Evolutionary conservation across 1,140 invertebrate genomes (phyloP).

Genomic region (Brachionus plicatilis): DNA sequence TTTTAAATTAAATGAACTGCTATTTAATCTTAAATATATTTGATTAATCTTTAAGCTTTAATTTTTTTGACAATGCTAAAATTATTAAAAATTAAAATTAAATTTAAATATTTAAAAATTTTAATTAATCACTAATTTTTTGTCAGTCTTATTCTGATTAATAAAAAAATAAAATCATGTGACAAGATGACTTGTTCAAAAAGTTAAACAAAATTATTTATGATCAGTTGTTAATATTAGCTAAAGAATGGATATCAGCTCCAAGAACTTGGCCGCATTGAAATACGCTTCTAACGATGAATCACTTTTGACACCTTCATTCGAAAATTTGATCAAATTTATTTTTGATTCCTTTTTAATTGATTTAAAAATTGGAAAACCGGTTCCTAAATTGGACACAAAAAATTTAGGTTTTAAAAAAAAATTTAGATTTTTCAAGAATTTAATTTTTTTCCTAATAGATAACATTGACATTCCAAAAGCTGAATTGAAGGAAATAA

Average conservation of each 20-base stretch:
- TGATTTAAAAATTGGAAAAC: background rate
- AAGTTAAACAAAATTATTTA: background rate
- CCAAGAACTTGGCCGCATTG: background rate
- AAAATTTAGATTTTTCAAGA: background rate
- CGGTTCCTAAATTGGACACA: background rate
- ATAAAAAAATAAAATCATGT: background rate
- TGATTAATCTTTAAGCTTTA: too few relatives aligned
- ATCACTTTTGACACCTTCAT: background rate
- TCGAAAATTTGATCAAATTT: background rate
- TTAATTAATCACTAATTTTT: background rate
- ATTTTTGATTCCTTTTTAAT: constrained; percentile 4
- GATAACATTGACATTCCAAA: background rate
- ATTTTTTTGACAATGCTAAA: too few relatives aligned
- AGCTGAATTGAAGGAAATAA: constrained; percentile 10
- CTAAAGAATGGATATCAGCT: background rate
- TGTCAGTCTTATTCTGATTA: background rate
- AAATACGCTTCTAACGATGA: background rate
- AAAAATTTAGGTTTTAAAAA: background rate
- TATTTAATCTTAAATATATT: too few relatives aligned
- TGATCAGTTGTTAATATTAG: background rate
- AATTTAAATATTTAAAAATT: background rate
- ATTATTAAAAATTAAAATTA: too few relatives aligned
- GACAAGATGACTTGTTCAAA: background rate
- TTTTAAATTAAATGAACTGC: too few relatives aligned
- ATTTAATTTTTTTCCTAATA: background rate